Evolutionary conservation across 2,888 invertebrate species (phyloP).

Genomic region (Callinectes sapidus): DNA sequence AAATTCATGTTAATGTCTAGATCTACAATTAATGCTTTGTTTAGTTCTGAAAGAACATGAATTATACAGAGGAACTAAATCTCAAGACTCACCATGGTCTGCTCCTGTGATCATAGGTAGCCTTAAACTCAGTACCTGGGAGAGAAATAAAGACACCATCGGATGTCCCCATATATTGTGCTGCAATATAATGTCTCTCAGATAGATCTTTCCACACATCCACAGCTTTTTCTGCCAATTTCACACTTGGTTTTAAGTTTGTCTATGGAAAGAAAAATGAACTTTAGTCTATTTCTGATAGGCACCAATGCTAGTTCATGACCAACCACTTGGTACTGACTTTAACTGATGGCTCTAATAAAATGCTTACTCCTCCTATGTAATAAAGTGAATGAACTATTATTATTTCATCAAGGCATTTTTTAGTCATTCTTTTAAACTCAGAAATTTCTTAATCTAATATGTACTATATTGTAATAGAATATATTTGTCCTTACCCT

Average conservation of each 20-base stretch:
- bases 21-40: too few species aligned
- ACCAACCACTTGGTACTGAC: too few species aligned
- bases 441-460: too few species aligned
- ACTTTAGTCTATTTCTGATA: not conserved
- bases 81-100: constrained; percentile 28
- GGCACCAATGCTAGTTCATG: too few species aligned
- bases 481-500: constrained; percentile 19
- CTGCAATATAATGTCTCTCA: not conserved
- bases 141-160: constrained; percentile 25
- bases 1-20: too few species aligned
- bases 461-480: too few species aligned
- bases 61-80: not conserved
- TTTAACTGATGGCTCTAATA: not conserved
- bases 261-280: not conserved
- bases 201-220: not conserved
- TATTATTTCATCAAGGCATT: too few species aligned
- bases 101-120: constrained; percentile 24
- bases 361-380: not conserved
- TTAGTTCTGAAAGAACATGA: too few species aligned
- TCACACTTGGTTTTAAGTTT: constrained; percentile 40
- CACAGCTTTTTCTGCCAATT: constrained; percentile 21
- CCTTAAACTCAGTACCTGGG: constrained; percentile 1
- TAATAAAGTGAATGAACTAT: not conserved
- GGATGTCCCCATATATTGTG: constrained; percentile 15
- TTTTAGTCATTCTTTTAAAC: too few species aligned